phyloP scores from a whole-genome alignment of 2,113 vertebrate genomes.

The Drymodes brunneopygia region DNA sequence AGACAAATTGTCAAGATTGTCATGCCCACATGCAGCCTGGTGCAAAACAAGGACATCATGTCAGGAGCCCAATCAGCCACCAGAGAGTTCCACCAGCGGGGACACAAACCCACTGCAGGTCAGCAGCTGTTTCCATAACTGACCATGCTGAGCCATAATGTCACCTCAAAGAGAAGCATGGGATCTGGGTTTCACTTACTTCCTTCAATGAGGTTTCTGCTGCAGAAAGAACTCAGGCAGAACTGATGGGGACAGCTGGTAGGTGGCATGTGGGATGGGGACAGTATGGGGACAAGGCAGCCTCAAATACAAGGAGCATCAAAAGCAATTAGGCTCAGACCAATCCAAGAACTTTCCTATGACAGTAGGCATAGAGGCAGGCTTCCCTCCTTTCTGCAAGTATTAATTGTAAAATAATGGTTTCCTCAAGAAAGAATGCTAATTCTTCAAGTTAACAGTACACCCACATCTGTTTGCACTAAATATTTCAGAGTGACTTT shows the following conservation, averaged over 20 bases:
- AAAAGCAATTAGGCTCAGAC: not conserved
- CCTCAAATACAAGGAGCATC: not conserved
- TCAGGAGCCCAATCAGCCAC: not conserved
- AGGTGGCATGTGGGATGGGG: not conserved
- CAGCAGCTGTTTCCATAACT: not conserved
- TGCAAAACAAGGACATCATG: not conserved
- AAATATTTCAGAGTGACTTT: conserved; percentile 6
- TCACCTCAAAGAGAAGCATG: not conserved
- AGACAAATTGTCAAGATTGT: not conserved
- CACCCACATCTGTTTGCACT: not conserved
- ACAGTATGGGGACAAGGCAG: not conserved
- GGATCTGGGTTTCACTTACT: not conserved
- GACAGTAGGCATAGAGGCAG: not conserved
- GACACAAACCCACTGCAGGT: not conserved
- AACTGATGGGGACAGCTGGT: not conserved
- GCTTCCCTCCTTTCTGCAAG: not conserved
- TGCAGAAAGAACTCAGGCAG: not conserved
- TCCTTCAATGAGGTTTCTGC: not conserved
- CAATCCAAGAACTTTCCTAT: not conserved
- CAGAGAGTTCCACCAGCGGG: fast-evolving
- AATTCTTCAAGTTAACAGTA: not conserved
- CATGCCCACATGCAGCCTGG: fast-evolving
- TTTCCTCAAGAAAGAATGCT: not conserved
- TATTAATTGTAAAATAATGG: not conserved
- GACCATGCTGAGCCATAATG: not conserved